Conservation (phyloP, 2,888 invertebrate species). For the Chaetoderma sp. region DNA sequence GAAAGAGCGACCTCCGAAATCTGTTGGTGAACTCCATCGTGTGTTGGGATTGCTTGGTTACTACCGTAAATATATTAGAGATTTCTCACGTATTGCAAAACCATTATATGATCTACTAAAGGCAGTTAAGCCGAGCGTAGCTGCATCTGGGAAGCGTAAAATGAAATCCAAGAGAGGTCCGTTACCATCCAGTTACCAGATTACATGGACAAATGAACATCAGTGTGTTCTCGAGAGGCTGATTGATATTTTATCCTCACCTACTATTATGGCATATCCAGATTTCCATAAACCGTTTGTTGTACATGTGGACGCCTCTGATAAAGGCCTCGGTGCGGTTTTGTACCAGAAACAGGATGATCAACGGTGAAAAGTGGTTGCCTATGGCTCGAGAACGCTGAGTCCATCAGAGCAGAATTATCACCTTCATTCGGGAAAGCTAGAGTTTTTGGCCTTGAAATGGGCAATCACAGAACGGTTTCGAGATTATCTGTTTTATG, state of each 20-base stretch:
- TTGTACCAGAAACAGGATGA: conserved; percentile 27
- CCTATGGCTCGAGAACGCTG: conserved; percentile 18
- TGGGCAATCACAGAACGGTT: conserved; percentile 27
- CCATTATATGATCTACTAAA: conserved; percentile 6
- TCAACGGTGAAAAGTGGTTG: conserved; percentile 3
- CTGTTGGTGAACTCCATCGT: conserved; percentile 3
- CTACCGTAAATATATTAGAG: background rate
- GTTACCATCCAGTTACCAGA: background rate
- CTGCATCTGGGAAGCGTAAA: background rate
- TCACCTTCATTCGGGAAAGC: conserved; percentile 4
- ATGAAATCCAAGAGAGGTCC: background rate
- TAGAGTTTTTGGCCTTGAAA: conserved; percentile 26
- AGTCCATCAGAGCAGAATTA: conserved; percentile 12
- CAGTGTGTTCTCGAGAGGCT: conserved; percentile 21
- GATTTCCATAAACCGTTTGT: conserved; percentile 26
- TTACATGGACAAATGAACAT: conserved; percentile 10
- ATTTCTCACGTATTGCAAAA: conserved; percentile 7
- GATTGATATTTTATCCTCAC: background rate
- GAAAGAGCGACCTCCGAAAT: background rate
- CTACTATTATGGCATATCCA: conserved; percentile 24
- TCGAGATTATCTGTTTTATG: conserved; percentile 13
- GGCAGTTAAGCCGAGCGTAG: background rate
- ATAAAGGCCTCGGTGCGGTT: conserved; percentile 29
- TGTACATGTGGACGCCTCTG: conserved; percentile 24
- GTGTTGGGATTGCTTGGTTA: conserved; percentile 10